Percentiles rank a stretch among this genome's conserved stretches.
Evolutionary conservation across 2,113 vertebrate species (phyloP).

Genomic region (Dolichallabes microphthalmus): DNA sequence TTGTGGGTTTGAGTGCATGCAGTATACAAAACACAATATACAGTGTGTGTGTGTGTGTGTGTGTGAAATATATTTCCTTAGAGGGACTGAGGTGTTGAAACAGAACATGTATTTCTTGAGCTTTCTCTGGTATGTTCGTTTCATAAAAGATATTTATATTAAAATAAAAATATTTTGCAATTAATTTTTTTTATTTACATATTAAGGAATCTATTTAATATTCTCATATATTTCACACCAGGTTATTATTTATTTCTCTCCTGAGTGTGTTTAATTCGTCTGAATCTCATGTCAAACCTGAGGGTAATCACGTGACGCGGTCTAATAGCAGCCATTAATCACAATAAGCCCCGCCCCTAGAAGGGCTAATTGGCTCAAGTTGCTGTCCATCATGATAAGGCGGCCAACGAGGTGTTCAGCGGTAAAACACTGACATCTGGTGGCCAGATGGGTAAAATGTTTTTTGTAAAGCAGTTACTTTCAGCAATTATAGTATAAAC

Average conservation of each 20-base stretch:
- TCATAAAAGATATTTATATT: not conserved
- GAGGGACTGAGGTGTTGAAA: not conserved
- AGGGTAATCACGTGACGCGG: not conserved
- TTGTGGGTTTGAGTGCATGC: not conserved
- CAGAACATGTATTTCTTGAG: not conserved
- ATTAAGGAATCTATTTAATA: not conserved
- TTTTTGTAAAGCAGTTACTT: not conserved
- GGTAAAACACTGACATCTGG: slow-evolving; percentile 30
- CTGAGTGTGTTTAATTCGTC: slow-evolving; percentile 1
- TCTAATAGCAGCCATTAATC: slow-evolving; percentile 22
- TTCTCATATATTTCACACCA: not conserved
- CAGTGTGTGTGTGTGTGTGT: not conserved
- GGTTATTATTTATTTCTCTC: not conserved
- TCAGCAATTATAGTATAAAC: not conserved
- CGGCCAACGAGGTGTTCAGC: not conserved
- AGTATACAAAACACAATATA: not conserved
- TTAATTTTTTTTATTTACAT: no score
- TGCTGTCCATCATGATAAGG: slow-evolving; percentile 1
- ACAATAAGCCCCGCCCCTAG: slow-evolving; percentile 25
- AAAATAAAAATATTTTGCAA: not conserved
- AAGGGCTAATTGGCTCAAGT: slow-evolving; percentile 11
- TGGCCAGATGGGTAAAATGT: not conserved
- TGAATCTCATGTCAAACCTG: slow-evolving; percentile 24
- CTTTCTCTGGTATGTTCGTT: not conserved
- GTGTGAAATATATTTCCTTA: not conserved